Conservation (phyloP, 1,140 invertebrate genomes). For the Sycophila sp. region DNA sequence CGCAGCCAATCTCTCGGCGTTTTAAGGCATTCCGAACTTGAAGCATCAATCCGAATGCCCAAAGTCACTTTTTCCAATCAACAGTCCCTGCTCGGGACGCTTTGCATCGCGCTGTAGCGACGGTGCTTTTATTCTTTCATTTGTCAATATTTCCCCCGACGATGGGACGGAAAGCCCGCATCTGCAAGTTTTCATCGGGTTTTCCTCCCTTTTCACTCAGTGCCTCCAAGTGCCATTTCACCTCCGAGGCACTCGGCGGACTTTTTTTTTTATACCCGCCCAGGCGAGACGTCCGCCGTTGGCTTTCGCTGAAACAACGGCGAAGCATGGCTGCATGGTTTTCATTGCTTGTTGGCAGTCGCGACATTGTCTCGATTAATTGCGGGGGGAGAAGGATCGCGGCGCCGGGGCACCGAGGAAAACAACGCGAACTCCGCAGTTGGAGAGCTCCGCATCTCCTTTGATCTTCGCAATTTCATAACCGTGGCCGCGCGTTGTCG, state of each 20-base stretch:
- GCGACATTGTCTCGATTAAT: conserved; percentile 5
- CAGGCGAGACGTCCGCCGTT: neutral
- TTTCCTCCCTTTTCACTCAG: neutral
- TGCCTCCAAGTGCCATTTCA: conserved; percentile 1
- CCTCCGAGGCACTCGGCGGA: neutral
- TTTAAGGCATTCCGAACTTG: no score
- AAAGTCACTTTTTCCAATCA: no score
- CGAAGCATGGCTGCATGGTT: neutral
- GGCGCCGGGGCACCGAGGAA: neutral
- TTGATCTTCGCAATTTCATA: conserved; percentile 1
- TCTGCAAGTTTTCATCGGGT: neutral
- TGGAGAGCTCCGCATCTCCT: neutral
- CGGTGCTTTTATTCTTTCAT: no score
- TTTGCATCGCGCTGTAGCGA: no score
- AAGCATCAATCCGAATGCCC: no score
- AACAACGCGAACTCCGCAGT: neutral
- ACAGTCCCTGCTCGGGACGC: no score
- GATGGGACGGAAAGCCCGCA: no score
- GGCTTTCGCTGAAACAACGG: neutral
- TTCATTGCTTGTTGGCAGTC: neutral
- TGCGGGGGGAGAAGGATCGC: neutral
- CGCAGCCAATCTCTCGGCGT: no score
- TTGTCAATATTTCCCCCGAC: no score
- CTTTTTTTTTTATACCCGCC: no score
- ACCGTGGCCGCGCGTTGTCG: neutral